Conservation (phyloP, 2,113 vertebrate genomes). For the Sterrhoptilus dennistouni region DNA sequence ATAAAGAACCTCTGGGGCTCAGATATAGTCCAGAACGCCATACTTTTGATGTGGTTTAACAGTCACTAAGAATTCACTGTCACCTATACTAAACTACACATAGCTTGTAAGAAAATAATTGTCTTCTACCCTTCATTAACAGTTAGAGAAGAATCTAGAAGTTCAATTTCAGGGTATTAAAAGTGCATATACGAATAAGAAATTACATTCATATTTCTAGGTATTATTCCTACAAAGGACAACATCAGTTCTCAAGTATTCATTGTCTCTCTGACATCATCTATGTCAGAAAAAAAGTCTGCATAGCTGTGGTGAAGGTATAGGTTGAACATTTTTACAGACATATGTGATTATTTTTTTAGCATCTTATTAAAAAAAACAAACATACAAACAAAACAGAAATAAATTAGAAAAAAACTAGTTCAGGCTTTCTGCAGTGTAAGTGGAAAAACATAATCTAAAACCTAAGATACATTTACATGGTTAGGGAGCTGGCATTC, state of each 20-base stretch:
- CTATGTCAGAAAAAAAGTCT: constrained; percentile 81
- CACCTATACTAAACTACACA: background rate
- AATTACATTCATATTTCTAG: background rate
- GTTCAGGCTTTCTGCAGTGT: background rate
- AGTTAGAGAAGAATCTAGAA: background rate
- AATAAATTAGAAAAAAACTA: background rate
- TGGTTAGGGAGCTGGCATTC: background rate
- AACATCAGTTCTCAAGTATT: background rate
- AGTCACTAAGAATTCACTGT: background rate
- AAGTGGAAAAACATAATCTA: background rate
- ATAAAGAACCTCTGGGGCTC: background rate
- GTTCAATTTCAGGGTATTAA: background rate
- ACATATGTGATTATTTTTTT: constrained; percentile 85
- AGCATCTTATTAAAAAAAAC: constrained; percentile 62
- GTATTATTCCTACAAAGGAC: background rate
- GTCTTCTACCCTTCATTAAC: background rate
- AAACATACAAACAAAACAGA: background rate
- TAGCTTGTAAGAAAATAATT: background rate
- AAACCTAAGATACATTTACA: background rate
- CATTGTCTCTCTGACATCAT: constrained; percentile 68
- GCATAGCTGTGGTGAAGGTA: constrained; percentile 88
- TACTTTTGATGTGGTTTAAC: background rate
- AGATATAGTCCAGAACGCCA: background rate
- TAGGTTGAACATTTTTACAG: constrained; percentile 83
- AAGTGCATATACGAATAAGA: background rate